These are phyloP conservation scores for Microplitis manilae DNA, from an alignment of 2,888 invertebrate genomes.

Conservation along the genomic window DNA sequence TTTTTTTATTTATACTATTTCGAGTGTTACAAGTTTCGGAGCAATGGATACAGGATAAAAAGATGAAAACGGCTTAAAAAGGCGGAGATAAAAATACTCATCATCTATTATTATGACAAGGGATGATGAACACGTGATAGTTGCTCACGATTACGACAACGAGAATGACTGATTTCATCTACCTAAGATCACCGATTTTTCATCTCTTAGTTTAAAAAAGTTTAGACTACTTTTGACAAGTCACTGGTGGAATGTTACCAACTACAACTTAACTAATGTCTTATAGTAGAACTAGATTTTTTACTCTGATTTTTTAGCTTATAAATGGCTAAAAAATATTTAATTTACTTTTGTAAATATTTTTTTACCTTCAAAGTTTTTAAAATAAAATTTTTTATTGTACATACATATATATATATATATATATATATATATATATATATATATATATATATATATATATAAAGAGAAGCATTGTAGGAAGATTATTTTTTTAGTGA, in stretches of 20 bases:
- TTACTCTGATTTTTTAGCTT: background rate
- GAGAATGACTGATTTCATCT: background rate
- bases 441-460: background rate
- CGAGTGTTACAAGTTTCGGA: background rate
- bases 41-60: too few species aligned
- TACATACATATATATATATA: background rate
- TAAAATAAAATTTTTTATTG: too few species aligned
- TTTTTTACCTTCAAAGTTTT: background rate
- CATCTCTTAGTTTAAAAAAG: too few species aligned
- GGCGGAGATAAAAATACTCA: background rate
- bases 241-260: background rate
- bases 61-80: background rate
- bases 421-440: background rate
- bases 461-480: background rate
- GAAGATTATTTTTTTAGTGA: conserved; percentile 31
- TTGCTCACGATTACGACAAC: background rate
- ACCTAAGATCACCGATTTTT: background rate
- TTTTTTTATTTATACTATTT: background rate
- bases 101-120: background rate
- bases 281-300: background rate
- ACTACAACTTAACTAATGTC: background rate
- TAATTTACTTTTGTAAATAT: background rate
- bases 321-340: background rate
- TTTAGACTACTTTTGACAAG: background rate
- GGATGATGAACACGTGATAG: conserved; percentile 2